Percentiles rank a stretch among this genome's conserved stretches.
Conservation (phyloP, 1,140 invertebrate species). For the Aradophagus sp. region DNA sequence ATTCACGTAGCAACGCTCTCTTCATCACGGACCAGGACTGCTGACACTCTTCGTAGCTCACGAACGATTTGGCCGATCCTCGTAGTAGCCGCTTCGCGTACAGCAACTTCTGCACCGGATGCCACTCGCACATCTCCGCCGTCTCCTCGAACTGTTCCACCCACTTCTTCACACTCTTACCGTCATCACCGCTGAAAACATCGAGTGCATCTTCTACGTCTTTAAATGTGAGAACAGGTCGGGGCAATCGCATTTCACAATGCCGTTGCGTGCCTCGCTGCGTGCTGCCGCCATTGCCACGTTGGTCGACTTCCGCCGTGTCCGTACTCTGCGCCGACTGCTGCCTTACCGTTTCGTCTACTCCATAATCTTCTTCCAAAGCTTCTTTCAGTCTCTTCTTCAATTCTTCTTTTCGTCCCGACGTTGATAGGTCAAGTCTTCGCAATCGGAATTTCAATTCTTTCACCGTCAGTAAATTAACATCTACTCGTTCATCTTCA, state of each 20-base stretch:
- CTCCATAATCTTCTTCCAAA: background rate
- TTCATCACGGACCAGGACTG: conserved; percentile 35
- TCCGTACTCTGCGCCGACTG: background rate
- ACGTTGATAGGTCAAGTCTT: conserved; percentile 5
- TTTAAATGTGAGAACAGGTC: no score
- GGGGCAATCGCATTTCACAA: no score
- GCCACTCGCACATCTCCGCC: conserved; percentile 52
- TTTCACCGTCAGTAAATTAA: conserved; percentile 3
- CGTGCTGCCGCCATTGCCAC: background rate
- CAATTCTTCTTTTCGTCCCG: conserved; percentile 4
- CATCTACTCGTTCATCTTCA: conserved; percentile 1
- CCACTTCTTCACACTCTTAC: conserved; percentile 35
- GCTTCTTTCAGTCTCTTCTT: conserved; percentile 6
- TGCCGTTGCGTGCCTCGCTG: no score
- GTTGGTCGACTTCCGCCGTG: no score
- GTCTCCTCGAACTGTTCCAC: conserved; percentile 52
- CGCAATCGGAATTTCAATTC: conserved; percentile 13
- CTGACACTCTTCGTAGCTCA: conserved; percentile 28
- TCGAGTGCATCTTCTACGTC: conserved; percentile 53
- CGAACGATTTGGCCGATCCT: conserved; percentile 46
- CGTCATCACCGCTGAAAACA: conserved; percentile 47
- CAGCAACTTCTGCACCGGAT: conserved; percentile 29
- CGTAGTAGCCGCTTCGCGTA: conserved; percentile 46
- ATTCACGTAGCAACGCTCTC: conserved; percentile 33
- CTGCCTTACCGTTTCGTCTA: background rate